A percentile compares a stretch with the other conserved stretches of the same genome.
Conservation (phyloP, 2,797 vertebrate species). For the Oryzias dopingdopingensis region DNA sequence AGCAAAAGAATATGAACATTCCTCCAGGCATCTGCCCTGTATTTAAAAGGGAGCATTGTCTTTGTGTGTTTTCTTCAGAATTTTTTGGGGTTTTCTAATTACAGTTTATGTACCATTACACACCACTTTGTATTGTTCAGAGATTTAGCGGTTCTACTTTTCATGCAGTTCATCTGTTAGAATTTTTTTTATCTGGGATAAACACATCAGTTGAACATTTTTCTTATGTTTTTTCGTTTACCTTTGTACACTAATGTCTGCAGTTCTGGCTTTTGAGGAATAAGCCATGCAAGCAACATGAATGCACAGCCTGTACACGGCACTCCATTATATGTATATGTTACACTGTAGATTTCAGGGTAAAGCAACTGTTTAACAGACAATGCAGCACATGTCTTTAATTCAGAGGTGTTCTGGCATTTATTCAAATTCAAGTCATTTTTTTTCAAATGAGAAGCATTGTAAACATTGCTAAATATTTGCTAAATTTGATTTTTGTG, state of each 20-base stretch:
- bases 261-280: too few species aligned
- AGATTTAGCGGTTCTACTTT: conserved; percentile 21
- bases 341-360: too few species aligned
- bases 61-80: conserved; percentile 11
- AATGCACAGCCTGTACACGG: too few species aligned
- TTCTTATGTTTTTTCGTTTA: conserved; percentile 1
- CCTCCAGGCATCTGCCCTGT: conserved; percentile 11
- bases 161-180: conserved; percentile 22
- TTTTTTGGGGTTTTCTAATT: conserved; percentile 37
- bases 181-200: conserved; percentile 15
- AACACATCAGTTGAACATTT: neutral
- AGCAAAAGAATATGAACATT: conserved; percentile 15
- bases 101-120: conserved; percentile 7
- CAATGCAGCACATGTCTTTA: too few species aligned
- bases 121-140: conserved; percentile 24
- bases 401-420: too few species aligned
- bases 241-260: neutral
- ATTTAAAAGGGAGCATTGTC: conserved; percentile 13
- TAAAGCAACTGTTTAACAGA: too few species aligned
- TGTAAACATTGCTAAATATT: too few species aligned
- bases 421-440: too few species aligned
- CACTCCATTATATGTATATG: too few species aligned
- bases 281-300: too few species aligned
- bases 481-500: too few species aligned
- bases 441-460: too few species aligned